phyloP scores from a whole-genome alignment of 1,140 invertebrate species.

The Aleiodes sp. region DNA sequence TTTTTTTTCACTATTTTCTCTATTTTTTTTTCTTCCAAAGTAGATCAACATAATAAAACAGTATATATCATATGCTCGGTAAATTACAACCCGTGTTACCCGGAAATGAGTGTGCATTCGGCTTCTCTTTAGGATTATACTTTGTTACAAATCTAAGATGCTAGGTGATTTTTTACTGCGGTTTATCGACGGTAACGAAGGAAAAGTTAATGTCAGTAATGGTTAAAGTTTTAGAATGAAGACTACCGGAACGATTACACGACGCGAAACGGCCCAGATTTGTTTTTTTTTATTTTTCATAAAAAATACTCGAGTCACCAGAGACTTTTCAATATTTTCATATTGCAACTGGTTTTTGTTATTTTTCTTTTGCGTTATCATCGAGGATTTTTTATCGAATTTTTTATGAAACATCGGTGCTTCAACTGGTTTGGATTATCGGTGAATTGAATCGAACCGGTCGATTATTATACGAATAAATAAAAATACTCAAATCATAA shows the following conservation, averaged over 20 bases:
- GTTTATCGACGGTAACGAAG: slow-evolving; percentile 17
- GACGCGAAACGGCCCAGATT: neutral
- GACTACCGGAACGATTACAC: slow-evolving; percentile 9
- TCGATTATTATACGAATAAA: too few species aligned
- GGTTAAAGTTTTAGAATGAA: neutral
- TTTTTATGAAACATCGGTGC: too few species aligned
- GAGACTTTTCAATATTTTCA: too few species aligned
- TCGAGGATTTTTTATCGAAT: too few species aligned
- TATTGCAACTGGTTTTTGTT: too few species aligned
- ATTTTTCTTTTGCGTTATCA: too few species aligned
- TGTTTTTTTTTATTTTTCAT: neutral
- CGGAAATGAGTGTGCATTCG: slow-evolving; percentile 28
- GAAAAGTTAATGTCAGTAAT: slow-evolving; percentile 11
- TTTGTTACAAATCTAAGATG: slow-evolving; percentile 3
- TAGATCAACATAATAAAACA: slow-evolving; percentile 16
- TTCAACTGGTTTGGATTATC: too few species aligned
- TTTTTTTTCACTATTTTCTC: neutral
- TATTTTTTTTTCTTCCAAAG: neutral
- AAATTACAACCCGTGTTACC: slow-evolving; percentile 17
- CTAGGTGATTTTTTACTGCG: neutral
- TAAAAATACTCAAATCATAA: too few species aligned
- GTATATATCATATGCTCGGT: neutral
- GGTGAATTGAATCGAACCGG: too few species aligned
- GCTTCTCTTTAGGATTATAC: slow-evolving; percentile 5
- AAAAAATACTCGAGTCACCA: neutral